phyloP scores from a whole-genome alignment of 2,888 invertebrate species.

The Lordiphosa andalusiaca region DNA sequence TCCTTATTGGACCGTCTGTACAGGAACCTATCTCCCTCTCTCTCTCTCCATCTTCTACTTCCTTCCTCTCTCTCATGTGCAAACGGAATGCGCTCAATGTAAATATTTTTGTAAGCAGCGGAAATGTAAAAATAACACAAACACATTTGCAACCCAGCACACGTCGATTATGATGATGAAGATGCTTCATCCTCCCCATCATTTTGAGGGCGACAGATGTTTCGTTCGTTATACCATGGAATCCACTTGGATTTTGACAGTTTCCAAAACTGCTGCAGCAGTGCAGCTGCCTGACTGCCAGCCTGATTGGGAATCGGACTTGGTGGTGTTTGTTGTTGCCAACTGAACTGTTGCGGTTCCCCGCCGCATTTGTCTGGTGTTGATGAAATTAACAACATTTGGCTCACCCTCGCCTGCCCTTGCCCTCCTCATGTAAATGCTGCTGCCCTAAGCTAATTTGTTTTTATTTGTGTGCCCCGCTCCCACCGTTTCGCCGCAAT shows the following conservation, averaged over 20 bases:
- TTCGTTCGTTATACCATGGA: constrained; percentile 38
- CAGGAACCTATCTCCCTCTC: neutral
- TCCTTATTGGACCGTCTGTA: neutral
- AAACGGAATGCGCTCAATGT: constrained; percentile 39
- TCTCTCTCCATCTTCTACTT: neutral
- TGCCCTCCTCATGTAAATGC: constrained; percentile 23
- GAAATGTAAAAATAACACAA: constrained; percentile 73
- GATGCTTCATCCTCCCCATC: neutral
- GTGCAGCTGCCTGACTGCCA: constrained; percentile 35
- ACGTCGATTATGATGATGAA: constrained; percentile 39
- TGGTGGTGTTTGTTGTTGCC: constrained; percentile 4
- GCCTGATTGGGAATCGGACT: constrained; percentile 32
- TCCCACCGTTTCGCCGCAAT: neutral
- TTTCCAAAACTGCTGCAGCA: constrained; percentile 8
- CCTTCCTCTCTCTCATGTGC: constrained; percentile 11
- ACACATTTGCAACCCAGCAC: constrained; percentile 51
- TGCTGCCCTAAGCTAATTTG: constrained; percentile 35
- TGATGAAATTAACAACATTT: constrained; percentile 38
- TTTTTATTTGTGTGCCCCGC: constrained; percentile 22
- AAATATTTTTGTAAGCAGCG: constrained; percentile 69
- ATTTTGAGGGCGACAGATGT: constrained; percentile 52
- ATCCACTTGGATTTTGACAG: constrained; percentile 24
- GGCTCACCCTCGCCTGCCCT: constrained; percentile 26
- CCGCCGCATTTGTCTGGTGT: constrained; percentile 22
- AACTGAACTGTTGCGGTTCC: constrained; percentile 17